A percentile compares a stretch with the other conserved stretches of the same genome.
These are phyloP conservation scores for Dinothrombium tinctorium DNA, from an alignment of 1,140 invertebrate genomes.

Conservation along the genomic window DNA sequence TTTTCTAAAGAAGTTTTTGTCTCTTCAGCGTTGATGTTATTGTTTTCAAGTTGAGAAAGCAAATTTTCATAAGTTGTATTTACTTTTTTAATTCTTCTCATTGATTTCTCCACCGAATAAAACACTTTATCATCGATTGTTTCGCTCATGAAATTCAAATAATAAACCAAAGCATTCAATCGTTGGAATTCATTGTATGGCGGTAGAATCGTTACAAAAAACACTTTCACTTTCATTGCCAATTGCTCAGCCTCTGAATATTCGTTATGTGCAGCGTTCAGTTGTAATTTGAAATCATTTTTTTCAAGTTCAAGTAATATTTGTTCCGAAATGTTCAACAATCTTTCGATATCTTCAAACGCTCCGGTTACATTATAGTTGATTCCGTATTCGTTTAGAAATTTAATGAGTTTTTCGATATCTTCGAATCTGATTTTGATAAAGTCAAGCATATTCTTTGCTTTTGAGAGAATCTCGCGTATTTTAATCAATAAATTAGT, in stretches of 20 bases:
- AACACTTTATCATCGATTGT: constrained; percentile 15
- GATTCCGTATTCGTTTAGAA: constrained; percentile 11
- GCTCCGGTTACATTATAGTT: too few relatives aligned
- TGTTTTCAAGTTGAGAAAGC: too few relatives aligned
- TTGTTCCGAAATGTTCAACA: constrained; percentile 12
- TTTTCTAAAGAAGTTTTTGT: too few relatives aligned
- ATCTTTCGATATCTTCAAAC: constrained; percentile 6
- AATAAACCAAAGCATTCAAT: constrained; percentile 11
- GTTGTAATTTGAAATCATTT: constrained; percentile 12
- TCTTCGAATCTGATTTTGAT: constrained; percentile 23
- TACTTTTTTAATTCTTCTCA: too few relatives aligned
- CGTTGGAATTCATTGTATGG: constrained; percentile 6
- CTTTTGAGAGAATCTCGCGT: constrained; percentile 31
- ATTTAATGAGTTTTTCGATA: constrained; percentile 12
- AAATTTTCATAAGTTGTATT: too few relatives aligned
- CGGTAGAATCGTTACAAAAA: constrained; percentile 9
- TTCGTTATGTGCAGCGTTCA: constrained; percentile 14
- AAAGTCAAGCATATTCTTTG: constrained; percentile 27
- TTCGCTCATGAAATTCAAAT: constrained; percentile 10
- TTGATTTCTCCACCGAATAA: constrained; percentile 12
- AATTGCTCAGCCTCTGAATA: constrained; percentile 14
- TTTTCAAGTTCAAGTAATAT: constrained; percentile 13
- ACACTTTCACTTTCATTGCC: constrained; percentile 11
- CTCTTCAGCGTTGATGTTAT: too few relatives aligned
- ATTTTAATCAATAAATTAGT: constrained; percentile 9